These are phyloP conservation scores for Myathropa florea DNA, from an alignment of 2,888 invertebrate species.

Conservation along the genomic window DNA sequence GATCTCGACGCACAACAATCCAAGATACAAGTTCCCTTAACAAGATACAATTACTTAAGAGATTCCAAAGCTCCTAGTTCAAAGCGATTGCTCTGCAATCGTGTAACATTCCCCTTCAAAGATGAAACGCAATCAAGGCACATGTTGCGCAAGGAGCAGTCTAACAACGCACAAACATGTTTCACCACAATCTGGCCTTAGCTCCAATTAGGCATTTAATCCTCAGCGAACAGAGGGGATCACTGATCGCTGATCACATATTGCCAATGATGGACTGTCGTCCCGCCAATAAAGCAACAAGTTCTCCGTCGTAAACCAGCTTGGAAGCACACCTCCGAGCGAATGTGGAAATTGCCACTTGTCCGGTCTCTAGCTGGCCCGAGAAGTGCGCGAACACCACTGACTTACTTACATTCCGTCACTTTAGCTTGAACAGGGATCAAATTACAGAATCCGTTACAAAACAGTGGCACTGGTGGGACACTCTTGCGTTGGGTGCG, in stretches of 20 bases:
- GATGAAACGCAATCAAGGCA: constrained; percentile 57
- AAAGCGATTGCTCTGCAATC: constrained; percentile 50
- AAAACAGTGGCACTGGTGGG: not conserved
- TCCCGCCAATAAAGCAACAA: constrained; percentile 2
- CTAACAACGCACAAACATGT: constrained; percentile 42
- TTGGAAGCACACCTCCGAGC: not conserved
- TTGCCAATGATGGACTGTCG: not conserved
- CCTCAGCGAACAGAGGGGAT: not conserved
- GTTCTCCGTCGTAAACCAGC: constrained; percentile 16
- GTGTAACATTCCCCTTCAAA: constrained; percentile 67
- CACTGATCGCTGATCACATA: not conserved
- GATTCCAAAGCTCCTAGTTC: constrained; percentile 49
- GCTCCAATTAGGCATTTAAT: constrained; percentile 36
- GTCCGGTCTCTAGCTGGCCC: not conserved
- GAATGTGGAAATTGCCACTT: constrained; percentile 23
- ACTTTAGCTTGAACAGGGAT: constrained; percentile 28
- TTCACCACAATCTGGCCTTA: constrained; percentile 46
- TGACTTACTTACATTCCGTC: constrained; percentile 61
- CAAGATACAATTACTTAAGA: constrained; percentile 11
- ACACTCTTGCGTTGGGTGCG: not conserved
- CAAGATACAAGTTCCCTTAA: constrained; percentile 5
- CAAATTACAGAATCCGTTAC: constrained; percentile 42
- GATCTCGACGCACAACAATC: not conserved
- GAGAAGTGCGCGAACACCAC: constrained; percentile 13
- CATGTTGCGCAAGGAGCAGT: constrained; percentile 39